Percentiles rank a stretch among this genome's conserved stretches.
phyloP scores from a whole-genome alignment of 2,797 vertebrate genomes.

The Mus minutoides region DNA sequence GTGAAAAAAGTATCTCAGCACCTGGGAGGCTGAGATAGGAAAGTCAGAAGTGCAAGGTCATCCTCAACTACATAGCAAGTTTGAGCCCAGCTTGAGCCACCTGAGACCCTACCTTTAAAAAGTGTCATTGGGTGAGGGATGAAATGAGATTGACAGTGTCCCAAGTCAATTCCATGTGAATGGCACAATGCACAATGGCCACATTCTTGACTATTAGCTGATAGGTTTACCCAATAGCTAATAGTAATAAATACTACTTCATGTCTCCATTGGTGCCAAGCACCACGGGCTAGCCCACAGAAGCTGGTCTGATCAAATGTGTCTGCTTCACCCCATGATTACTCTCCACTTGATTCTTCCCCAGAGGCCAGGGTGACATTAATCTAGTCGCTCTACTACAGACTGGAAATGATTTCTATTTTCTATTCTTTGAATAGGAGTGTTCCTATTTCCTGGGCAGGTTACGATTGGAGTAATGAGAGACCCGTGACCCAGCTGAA shows the following conservation, averaged over 20 bases:
- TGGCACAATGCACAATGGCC: neutral
- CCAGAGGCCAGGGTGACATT: neutral
- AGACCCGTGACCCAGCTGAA: neutral
- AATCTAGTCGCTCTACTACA: neutral
- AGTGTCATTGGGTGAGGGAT: neutral
- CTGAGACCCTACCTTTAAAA: neutral
- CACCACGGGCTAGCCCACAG: neutral
- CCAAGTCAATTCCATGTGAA: neutral
- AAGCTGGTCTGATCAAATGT: neutral
- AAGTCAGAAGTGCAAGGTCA: neutral
- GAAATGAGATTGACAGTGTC: neutral
- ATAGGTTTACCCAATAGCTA: neutral
- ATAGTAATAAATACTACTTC: neutral
- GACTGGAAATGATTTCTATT: conserved; percentile 1
- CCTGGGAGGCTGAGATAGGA: neutral
- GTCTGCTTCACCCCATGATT: neutral
- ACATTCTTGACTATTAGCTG: neutral
- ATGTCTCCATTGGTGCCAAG: accelerated
- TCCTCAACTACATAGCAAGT: neutral
- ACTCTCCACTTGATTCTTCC: neutral
- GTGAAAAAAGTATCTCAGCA: neutral
- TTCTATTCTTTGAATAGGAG: neutral
- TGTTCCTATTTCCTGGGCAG: neutral
- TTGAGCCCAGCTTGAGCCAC: neutral
- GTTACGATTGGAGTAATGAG: neutral